phyloP scores from a whole-genome alignment of 2,113 vertebrate species.

The Gymnarchus niloticus region DNA sequence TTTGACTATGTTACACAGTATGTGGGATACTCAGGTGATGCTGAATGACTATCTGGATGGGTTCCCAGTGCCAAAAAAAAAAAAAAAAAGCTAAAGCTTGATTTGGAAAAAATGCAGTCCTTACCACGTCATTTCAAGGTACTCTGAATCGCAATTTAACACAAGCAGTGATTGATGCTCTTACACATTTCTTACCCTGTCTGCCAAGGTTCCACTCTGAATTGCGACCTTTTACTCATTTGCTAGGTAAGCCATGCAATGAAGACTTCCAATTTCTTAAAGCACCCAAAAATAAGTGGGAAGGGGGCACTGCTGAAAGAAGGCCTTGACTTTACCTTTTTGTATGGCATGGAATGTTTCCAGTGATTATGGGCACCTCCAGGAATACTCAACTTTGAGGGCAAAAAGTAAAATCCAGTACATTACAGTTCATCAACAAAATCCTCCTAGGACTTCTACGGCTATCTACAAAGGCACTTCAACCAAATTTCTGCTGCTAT shows the following conservation, averaged over 20 bases:
- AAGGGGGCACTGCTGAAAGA: not conserved
- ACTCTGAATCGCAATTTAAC: not conserved
- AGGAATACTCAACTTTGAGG: not conserved
- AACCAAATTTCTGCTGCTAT: not conserved
- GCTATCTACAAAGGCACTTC: not conserved
- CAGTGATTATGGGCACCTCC: not conserved
- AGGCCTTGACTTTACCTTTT: not conserved
- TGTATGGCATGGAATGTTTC: not conserved
- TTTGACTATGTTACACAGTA: not conserved
- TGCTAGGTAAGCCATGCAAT: not conserved
- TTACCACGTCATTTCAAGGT: not conserved
- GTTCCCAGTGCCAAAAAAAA: not conserved
- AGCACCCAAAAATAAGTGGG: not conserved
- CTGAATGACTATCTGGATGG: not conserved
- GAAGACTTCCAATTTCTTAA: not conserved
- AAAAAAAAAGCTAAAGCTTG: not conserved
- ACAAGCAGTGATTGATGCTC: not conserved
- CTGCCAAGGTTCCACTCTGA: not conserved
- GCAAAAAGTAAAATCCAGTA: not conserved
- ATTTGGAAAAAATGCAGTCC: not conserved
- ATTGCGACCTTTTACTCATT: conserved; percentile 4
- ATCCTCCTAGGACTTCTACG: not conserved
- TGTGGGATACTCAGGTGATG: not conserved
- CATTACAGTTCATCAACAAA: not conserved
- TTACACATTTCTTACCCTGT: not conserved